Percentiles rank a stretch among this genome's conserved stretches.
These are phyloP conservation scores for Oostethus manadensis DNA, from an alignment of 2,113 vertebrate genomes.

Conservation along the genomic window DNA sequence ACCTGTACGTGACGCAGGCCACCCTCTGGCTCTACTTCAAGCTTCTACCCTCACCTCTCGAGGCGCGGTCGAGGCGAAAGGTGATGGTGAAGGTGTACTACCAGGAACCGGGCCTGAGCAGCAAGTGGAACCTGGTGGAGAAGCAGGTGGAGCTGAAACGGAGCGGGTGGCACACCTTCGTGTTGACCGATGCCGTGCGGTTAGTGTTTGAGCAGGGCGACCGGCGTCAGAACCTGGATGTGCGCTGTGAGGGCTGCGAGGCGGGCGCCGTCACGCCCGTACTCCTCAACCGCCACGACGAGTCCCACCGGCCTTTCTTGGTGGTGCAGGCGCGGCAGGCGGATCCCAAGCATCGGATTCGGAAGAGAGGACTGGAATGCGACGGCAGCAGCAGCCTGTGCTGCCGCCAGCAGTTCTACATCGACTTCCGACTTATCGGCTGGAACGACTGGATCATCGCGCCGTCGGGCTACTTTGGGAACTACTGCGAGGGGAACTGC, in stretches of 20 bases:
- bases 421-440: conserved; percentile 96
- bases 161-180: conserved; percentile 95
- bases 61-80: conserved; percentile 81
- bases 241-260: conserved; percentile 91
- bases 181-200: conserved; percentile 85
- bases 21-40: conserved; percentile 96
- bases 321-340: conserved; percentile 84
- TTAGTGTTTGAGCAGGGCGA: conserved; percentile 83
- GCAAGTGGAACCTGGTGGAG: conserved; percentile 89
- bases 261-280: conserved; percentile 78
- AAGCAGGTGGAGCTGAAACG: conserved; percentile 90
- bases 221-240: conserved; percentile 89
- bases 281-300: conserved; percentile 81
- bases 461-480: conserved; percentile 92
- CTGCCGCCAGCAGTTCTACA: conserved; percentile 97
- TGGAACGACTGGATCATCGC: conserved; percentile 99
- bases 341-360: conserved; percentile 86
- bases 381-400: conserved; percentile 89
- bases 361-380: conserved; percentile 94
- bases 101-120: conserved; percentile 82
- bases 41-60: conserved; percentile 76
- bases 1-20: conserved; percentile 87
- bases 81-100: conserved; percentile 89
- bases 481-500: conserved; percentile 98
- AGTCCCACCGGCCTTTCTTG: conserved; percentile 91